Evolutionary conservation across 1,140 invertebrate species (phyloP), one percentile per base, ranked within the genome.

Genomic region (Gryllus bimaculatus): DNA sequence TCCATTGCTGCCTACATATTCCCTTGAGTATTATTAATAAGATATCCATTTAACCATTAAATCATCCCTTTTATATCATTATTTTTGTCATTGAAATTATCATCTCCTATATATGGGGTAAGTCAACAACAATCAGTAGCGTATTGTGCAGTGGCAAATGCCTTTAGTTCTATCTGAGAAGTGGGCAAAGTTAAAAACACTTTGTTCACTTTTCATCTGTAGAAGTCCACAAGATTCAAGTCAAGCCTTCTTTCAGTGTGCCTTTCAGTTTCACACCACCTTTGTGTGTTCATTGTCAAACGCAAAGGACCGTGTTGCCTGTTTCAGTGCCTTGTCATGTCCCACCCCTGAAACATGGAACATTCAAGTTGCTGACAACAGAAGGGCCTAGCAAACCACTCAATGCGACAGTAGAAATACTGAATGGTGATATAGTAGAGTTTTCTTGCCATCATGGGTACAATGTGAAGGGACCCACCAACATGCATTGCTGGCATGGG

Each of bases 401-500:
- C 21, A 78, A 78, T 74, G 74, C n/a, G 26, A 21, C 77, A 20
- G 85, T 88, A n/a, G 87, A 89, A 0, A 86, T 92, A 0, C 84
- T 86, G 15, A 91, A 92, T 82, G 89, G 89, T 66, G 88, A 92
- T 83, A 88, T 90, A 7, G 88, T 92, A 0, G 88, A 91, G 78
- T 89, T 93, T 80, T 88, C 89, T 20, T 93, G 92, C 85, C 86
- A 88, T 82, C 88, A 88, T 80, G 92, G 92, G 10, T 93, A 91
- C 83, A 90, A 91, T 80, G 86, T 91, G 0, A 84, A 85, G 82
- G 93, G 93, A 4, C 88, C 92, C 0, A 90, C 89, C 13, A 90
- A 91, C 82, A 85, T 95, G 18, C 87, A 90, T 47, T 95, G 94
- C 83, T 93, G 90, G 87, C 91, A 92, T 82, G 93, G 94, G 13